Evolutionary conservation across 2,113 vertebrate genomes (phyloP).

Genomic region (Opisthocomus hoazin): DNA sequence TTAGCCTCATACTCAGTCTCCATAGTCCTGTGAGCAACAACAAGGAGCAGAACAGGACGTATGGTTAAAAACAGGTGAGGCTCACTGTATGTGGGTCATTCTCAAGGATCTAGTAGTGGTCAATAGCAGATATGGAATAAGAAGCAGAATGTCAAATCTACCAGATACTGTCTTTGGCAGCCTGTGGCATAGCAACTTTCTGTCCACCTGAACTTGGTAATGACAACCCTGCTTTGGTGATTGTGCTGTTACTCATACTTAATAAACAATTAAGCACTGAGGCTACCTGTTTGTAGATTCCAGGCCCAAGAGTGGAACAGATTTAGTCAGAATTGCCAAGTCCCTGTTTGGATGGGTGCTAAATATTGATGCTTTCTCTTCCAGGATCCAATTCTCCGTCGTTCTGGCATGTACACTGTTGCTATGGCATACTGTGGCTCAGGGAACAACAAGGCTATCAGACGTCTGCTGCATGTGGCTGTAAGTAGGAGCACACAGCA

Average conservation of each 20-base stretch:
- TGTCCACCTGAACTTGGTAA: not conserved
- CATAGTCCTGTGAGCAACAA: not conserved
- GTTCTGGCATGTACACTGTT: conserved; percentile 98
- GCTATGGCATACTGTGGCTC: conserved; percentile 99
- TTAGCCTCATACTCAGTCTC: not conserved
- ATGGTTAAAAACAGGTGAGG: not conserved
- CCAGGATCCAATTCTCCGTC: conserved; percentile 95
- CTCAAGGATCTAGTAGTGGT: not conserved
- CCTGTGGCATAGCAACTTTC: not conserved
- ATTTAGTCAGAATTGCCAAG: not conserved
- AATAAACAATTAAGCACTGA: not conserved
- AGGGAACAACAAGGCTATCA: conserved; percentile 98
- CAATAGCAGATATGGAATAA: not conserved
- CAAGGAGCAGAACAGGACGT: not conserved
- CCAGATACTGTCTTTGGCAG: not conserved
- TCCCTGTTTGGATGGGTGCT: not conserved
- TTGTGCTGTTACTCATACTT: not conserved
- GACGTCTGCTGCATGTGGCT: conserved; percentile 94
- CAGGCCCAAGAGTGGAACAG: not conserved
- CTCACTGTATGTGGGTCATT: not conserved
- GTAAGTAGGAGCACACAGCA: conserved; percentile 73
- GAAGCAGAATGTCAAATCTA: not conserved
- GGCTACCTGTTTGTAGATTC: not conserved
- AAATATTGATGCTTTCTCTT: conserved; percentile 23
- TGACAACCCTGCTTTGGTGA: not conserved